These are phyloP conservation scores for Crypturellus tataupa DNA, from an alignment of 2,797 vertebrate genomes.

Conservation along the genomic window DNA sequence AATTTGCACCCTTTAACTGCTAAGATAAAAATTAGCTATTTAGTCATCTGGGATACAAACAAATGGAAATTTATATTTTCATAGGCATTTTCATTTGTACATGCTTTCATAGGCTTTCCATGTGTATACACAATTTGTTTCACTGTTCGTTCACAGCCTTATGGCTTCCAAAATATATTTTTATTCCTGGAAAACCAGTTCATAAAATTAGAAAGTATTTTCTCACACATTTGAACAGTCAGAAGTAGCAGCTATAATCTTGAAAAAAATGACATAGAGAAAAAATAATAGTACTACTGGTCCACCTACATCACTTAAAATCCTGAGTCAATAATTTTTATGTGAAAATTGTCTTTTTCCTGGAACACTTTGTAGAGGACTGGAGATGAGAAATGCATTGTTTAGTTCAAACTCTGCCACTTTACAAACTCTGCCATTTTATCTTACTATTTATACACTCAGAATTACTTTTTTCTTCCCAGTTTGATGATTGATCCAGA, in stretches of 20 bases:
- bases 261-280: background rate
- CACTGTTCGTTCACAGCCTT: rapidly evolving
- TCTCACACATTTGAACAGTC: background rate
- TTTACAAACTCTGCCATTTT: background rate
- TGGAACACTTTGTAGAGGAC: background rate
- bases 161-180: background rate
- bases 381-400: background rate
- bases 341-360: background rate
- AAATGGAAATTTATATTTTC: background rate
- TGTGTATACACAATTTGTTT: rapidly evolving
- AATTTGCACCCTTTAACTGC: background rate
- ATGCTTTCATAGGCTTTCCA: background rate
- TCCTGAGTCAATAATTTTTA: background rate
- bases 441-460: background rate
- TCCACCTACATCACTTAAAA: background rate
- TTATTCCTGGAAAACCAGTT: background rate
- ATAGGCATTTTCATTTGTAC: background rate
- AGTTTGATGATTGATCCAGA: background rate
- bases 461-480: background rate
- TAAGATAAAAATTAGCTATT: background rate
- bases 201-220: background rate
- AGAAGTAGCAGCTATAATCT: background rate
- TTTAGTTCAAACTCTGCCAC: background rate
- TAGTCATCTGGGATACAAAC: background rate
- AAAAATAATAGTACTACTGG: rapidly evolving